Percentiles rank a stretch among this genome's conserved stretches.
phyloP scores from a whole-genome alignment of 2,113 vertebrate species.

The Malurus alboscapulatus region DNA sequence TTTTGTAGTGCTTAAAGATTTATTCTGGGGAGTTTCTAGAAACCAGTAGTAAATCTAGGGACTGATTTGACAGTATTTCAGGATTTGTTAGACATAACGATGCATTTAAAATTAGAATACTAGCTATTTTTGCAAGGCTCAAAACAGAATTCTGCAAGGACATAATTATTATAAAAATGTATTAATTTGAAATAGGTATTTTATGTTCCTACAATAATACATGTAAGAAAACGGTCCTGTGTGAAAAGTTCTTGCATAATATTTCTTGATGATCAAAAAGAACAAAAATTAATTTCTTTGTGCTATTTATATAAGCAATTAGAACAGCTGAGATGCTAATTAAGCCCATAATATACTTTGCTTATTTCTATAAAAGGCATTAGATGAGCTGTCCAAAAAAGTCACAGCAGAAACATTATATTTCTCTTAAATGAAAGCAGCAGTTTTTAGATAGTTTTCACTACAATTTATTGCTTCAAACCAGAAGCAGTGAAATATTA shows the following conservation, averaged over 20 bases:
- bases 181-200: conserved; percentile 1
- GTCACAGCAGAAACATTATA: neutral
- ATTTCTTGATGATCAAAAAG: neutral
- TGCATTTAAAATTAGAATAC: neutral
- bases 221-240: neutral
- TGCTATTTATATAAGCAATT: conserved; percentile 8
- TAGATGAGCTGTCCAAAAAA: neutral
- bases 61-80: neutral
- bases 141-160: conserved; percentile 2
- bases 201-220: neutral
- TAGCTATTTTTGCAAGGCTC: neutral
- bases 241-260: neutral
- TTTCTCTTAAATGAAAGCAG: neutral
- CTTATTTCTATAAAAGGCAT: neutral
- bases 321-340: conserved; percentile 1
- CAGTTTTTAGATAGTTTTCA: neutral
- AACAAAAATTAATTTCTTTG: neutral
- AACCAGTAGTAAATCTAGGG: neutral
- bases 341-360: neutral
- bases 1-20: neutral
- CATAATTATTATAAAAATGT: conserved; percentile 5
- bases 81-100: neutral
- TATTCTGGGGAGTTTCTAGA: conserved; percentile 10
- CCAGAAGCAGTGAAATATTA: neutral
- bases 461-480: neutral